phyloP scores from a whole-genome alignment of 2,888 invertebrate species.

The Eledone cirrhosa region DNA sequence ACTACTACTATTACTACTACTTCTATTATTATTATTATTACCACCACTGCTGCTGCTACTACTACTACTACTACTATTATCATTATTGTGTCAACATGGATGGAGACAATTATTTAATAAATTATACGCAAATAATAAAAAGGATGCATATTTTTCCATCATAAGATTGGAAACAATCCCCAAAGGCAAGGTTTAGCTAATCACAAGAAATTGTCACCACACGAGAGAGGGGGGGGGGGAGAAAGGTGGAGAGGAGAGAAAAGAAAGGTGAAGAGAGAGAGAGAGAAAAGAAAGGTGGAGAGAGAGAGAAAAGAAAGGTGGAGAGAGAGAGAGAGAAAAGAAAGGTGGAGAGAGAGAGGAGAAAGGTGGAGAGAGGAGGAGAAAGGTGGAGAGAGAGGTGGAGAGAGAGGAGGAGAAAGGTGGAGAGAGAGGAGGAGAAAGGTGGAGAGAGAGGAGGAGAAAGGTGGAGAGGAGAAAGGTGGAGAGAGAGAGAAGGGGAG shows the following conservation, averaged over 20 bases:
- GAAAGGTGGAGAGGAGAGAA: neutral
- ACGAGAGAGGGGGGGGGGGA: neutral
- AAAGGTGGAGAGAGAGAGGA: neutral
- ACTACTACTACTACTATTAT: too few relatives aligned
- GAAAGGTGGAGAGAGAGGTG: neutral
- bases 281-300: neutral
- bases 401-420: neutral
- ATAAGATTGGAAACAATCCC: too few relatives aligned
- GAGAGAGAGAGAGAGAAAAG: neutral
- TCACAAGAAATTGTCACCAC: too few relatives aligned
- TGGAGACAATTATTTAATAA: too few relatives aligned
- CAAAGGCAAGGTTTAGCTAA: too few relatives aligned
- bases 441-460: neutral
- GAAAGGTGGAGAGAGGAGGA: neutral
- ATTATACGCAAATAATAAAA: too few relatives aligned
- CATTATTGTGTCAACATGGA: too few relatives aligned
- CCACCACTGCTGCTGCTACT: too few relatives aligned
- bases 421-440: neutral
- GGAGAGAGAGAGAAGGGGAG: too few relatives aligned
- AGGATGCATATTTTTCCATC: too few relatives aligned
- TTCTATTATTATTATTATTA: too few relatives aligned
- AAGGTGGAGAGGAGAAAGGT: neutral
- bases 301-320: neutral
- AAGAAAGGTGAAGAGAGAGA: neutral
- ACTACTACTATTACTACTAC: too few relatives aligned